phyloP scores from a whole-genome alignment of 1,140 invertebrate species.

The Formica selysi region DNA sequence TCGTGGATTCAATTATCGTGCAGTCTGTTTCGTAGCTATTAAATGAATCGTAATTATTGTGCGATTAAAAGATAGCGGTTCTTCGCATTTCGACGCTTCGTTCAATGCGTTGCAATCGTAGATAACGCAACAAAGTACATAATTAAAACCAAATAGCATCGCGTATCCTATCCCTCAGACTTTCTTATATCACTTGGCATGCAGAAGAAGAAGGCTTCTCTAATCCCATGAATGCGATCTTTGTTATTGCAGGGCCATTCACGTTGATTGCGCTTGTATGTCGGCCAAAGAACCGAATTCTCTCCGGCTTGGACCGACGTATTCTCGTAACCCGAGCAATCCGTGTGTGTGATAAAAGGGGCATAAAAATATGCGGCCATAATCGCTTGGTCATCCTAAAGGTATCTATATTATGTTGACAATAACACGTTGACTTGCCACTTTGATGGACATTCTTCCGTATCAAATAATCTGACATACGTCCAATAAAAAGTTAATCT shows the following conservation, averaged over 20 bases:
- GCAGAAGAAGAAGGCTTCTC: slow-evolving; percentile 28
- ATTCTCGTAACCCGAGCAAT: neutral
- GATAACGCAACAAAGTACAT: slow-evolving; percentile 32
- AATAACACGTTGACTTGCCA: slow-evolving; percentile 22
- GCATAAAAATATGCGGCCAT: slow-evolving; percentile 11
- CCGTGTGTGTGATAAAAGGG: slow-evolving; percentile 5
- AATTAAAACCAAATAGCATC: slow-evolving; percentile 41
- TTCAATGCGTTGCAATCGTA: slow-evolving; percentile 10
- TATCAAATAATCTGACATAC: neutral
- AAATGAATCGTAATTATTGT: slow-evolving; percentile 37
- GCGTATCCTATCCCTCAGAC: neutral
- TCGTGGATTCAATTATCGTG: slow-evolving; percentile 13
- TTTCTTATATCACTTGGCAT: slow-evolving; percentile 18
- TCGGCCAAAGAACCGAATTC: slow-evolving; percentile 17
- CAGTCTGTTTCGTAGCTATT: slow-evolving; percentile 36
- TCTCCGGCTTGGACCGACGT: neutral
- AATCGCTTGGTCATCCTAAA: slow-evolving; percentile 9
- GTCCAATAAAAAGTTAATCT: slow-evolving; percentile 14
- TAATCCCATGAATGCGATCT: slow-evolving; percentile 37
- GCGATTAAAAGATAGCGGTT: slow-evolving; percentile 14
- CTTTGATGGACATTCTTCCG: slow-evolving; percentile 8
- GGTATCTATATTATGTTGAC: slow-evolving; percentile 14
- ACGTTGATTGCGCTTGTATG: slow-evolving; percentile 35
- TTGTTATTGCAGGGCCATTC: slow-evolving; percentile 36
- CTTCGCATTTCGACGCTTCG: neutral